These are phyloP conservation scores for Thamnophis sirtalis DNA, from an alignment of 2,113 vertebrate species.

Conservation along the genomic window DNA sequence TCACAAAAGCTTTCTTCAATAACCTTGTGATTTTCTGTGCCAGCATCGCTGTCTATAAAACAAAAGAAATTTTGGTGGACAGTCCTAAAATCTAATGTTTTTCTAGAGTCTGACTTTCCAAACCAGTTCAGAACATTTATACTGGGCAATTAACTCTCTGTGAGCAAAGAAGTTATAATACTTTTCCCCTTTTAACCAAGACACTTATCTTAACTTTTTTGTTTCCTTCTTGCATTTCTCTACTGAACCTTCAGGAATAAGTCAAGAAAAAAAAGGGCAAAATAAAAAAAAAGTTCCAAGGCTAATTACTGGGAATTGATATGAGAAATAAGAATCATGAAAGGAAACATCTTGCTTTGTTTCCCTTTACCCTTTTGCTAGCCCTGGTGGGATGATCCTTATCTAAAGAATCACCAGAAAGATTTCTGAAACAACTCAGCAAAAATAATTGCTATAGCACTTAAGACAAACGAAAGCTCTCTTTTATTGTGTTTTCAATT, in stretches of 20 bases:
- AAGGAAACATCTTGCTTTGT: neutral
- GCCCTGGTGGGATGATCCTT: neutral
- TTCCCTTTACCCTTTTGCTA: neutral
- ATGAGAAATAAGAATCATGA: neutral
- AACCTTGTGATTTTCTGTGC: no score
- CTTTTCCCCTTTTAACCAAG: neutral
- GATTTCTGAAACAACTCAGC: slow-evolving; percentile 33
- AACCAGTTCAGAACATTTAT: neutral
- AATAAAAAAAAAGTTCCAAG: neutral
- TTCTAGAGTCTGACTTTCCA: neutral
- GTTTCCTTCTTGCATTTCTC: neutral
- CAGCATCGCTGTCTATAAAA: neutral
- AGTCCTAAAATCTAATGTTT: neutral
- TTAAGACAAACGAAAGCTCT: slow-evolving; percentile 15
- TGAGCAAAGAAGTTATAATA: neutral
- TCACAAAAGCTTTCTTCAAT: neutral
- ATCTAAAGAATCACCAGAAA: slow-evolving; percentile 23
- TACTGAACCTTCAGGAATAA: neutral
- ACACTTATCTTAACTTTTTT: neutral
- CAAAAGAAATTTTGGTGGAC: neutral
- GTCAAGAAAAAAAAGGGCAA: neutral
- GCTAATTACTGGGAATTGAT: neutral
- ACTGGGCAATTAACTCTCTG: neutral
- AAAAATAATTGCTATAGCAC: slow-evolving; percentile 38
- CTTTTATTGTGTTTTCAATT: slow-evolving; percentile 46